Evolutionary conservation across 1,140 invertebrate genomes (phyloP), one percentile per base, ranked within the genome.

Genomic region (Bombus confusus): DNA sequence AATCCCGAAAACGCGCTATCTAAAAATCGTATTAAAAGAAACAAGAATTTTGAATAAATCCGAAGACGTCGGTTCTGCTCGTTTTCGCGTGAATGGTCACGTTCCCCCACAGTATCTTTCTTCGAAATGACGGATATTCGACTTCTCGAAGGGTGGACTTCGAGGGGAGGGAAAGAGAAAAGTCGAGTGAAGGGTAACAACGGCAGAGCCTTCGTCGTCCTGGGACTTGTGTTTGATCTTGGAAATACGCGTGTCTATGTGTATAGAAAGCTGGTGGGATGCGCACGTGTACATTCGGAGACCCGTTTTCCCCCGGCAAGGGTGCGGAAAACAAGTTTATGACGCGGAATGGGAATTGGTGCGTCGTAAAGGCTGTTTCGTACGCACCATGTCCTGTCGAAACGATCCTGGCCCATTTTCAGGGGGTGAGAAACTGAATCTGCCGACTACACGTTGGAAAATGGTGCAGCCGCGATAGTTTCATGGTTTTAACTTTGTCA

Each of bases 321-420:
- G 75, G 52, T 22, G 82, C 52, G 76, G 85, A 91, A 91, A 93
- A 91, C 90, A 93, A 91, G 87, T 92, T 93, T 93, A 93, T 90
- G 89, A 88, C 66, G 76, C 85, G 86, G 87, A 92, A 91, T 92
- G 86, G 84, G 90, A 92, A 91, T 92, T 90, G 89, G 87, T 88
- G 86, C 82, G 86, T 86, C 78, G 87, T 91, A 92, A 92, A 92
- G 80, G 52, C 74, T 57, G 80, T 59, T 47, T 22, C 22, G n/a
- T 59, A 73, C 71, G 71, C 71, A 31, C 64, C 72, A 57, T 43
- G 64, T 72, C 28, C 76, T 37, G 41, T 71, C 73, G 72, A n/a
- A 25, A 71, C 62, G 77, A 77, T 82, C 66, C 43, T 31, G 5
- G 10, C 25, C 39, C 31, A 41, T 77, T 75, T 15, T 10, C 9